Evolutionary conservation across 2,888 invertebrate genomes (phyloP).

Genomic region (Nasonia oneida): DNA sequence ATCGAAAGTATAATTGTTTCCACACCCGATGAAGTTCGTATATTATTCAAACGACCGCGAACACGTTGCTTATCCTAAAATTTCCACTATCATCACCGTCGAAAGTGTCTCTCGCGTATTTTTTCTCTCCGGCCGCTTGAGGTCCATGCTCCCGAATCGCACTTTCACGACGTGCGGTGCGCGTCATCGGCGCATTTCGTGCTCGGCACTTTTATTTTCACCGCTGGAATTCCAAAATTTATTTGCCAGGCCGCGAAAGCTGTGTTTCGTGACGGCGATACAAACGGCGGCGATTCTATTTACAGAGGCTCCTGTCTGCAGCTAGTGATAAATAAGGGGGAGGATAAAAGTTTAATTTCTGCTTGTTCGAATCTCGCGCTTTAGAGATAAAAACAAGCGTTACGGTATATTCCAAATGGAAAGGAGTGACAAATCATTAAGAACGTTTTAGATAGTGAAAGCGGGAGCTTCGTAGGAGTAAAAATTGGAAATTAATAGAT

Average conservation of each 20-base stretch:
- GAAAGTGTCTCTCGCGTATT: constrained; percentile 32
- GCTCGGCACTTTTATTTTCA: constrained; percentile 56
- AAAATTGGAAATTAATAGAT: background rate
- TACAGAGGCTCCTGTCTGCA: background rate
- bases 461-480: background rate
- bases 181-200: constrained; percentile 39
- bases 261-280: background rate
- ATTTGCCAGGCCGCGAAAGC: constrained; percentile 4
- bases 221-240: constrained; percentile 54
- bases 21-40: too few relatives aligned
- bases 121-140: constrained; percentile 12
- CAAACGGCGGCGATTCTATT: background rate
- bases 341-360: background rate
- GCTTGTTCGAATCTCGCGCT: background rate
- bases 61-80: background rate
- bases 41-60: too few relatives aligned
- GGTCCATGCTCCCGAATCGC: constrained; percentile 28
- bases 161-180: constrained; percentile 52
- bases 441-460: background rate
- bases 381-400: background rate
- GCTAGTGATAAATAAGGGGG: background rate
- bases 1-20: too few relatives aligned
- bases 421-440: background rate
- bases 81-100: background rate
- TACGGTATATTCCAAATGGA: background rate